Evolutionary conservation across 2,888 invertebrate genomes (phyloP).

Genomic region (Melanostoma mellinum): DNA sequence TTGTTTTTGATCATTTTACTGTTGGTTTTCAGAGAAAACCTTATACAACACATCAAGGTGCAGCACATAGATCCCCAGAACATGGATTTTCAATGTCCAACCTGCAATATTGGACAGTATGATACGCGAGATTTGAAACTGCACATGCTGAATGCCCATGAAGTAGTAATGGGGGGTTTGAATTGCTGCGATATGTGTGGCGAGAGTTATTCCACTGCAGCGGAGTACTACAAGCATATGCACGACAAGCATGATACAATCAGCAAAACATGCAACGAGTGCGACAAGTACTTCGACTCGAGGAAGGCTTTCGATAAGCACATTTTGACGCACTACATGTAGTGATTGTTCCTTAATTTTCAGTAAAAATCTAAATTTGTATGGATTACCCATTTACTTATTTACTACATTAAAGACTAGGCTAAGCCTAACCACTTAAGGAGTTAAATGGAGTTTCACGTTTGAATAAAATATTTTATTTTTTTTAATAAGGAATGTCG

Average conservation of each 20-base stretch:
- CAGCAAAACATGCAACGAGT: slow-evolving; percentile 71
- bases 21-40: slow-evolving; percentile 56
- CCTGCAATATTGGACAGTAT: slow-evolving; percentile 60
- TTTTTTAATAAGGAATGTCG: no score
- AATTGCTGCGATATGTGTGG: slow-evolving; percentile 71
- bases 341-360: no score
- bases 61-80: slow-evolving; percentile 63
- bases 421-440: no score
- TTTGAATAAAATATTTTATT: no score
- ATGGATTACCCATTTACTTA: no score
- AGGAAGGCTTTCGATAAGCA: slow-evolving; percentile 70
- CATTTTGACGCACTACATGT: slow-evolving; percentile 69
- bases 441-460: no score
- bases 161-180: slow-evolving; percentile 55
- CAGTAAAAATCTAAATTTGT: no score
- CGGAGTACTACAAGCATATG: slow-evolving; percentile 69
- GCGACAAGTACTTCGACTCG: slow-evolving; percentile 70
- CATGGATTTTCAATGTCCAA: slow-evolving; percentile 69
- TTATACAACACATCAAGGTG: slow-evolving; percentile 66
- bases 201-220: slow-evolving; percentile 50
- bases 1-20: neutral
- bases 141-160: slow-evolving; percentile 64
- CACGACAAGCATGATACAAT: slow-evolving; percentile 69
- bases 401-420: no score
- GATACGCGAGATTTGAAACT: slow-evolving; percentile 70